Base-by-base conservation (phyloP, 2,797 vertebrate genomes). In the Chrosomus eos region DNA sequence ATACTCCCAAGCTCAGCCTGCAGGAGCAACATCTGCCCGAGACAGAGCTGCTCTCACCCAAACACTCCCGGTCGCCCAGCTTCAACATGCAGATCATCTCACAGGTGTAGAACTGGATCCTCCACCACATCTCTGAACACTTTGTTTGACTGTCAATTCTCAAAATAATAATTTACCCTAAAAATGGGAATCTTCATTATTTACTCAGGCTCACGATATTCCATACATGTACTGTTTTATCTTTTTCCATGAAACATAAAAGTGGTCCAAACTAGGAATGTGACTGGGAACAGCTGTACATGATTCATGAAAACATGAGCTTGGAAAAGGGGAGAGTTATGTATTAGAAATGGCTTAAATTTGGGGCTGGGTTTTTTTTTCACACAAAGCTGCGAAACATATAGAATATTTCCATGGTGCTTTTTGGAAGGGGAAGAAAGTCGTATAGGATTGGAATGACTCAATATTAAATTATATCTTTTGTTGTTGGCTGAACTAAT, bases 51-150 rank as follows among this genome's bases (percentile, higher is more conserved):
- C 96, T 98, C 84, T 93, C 96, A 45, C 92, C 97, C 8, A 97
- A 97, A 94, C 97, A 99, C 96, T 98, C 98, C 83, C 97, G 97
- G 91, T 99, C 98, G 87, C 98, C 98, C 90, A 99, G 98, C 94
- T 99, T 99, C 95, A 99, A 98, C 97, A 99, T 99, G 98, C 98
- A 99, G 96, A 96, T 99, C 93, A 98, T 99, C 96, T 99, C 98
- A 91, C 98, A 99, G 94, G 98, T 99, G 92, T 99, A 97, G 92
- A 53, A 16, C n/a, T 11, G n/a, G 31, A 48, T 16, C 18, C 26
- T 7, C 74, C 23, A 80, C 26, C 4, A 31, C 23, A 10, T 23
- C 21, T 55, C 23, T 31, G 71, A 38, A 68, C 33, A 45, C 43
- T 45, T 45, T 48, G 28, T 1, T 36, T 23, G 18, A 16, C 28